Percentiles rank a stretch among this genome's conserved stretches.
These are phyloP conservation scores for Helogale parvula DNA, from an alignment of 2,113 vertebrate genomes.

Conservation along the genomic window DNA sequence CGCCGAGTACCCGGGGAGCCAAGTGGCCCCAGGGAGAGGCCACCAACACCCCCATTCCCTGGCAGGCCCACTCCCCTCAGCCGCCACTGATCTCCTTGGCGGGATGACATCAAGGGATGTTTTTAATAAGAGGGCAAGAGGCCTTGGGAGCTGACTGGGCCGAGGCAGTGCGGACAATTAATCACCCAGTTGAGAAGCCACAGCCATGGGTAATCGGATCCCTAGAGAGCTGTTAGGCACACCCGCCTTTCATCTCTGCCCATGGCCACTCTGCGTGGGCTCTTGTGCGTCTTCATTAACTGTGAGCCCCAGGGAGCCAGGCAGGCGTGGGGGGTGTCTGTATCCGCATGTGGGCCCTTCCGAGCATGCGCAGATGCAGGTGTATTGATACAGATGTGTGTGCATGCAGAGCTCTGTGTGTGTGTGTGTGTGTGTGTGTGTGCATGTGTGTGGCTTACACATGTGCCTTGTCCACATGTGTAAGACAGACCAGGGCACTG, in stretches of 20 bases:
- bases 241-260: conserved; percentile 59
- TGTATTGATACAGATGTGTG: too few relatives aligned
- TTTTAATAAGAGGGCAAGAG: conserved; percentile 63
- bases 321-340: not conserved
- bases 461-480: too few relatives aligned
- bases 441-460: not conserved
- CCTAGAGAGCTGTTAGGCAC: not conserved
- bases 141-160: conserved; percentile 59
- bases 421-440: not conserved
- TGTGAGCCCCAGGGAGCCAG: not conserved
- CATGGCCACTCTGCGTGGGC: conserved; percentile 35
- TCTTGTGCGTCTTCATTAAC: not conserved
- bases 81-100: not conserved
- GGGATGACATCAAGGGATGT: conserved; percentile 47
- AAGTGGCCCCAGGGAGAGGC: not conserved
- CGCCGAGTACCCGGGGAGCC: not conserved
- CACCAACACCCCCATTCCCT: not conserved
- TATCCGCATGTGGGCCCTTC: not conserved
- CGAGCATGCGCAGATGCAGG: not conserved
- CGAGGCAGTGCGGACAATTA: conserved; percentile 50
- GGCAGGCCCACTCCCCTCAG: not conserved
- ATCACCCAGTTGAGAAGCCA: conserved; percentile 23
- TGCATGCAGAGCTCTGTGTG: not conserved
- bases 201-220: conserved; percentile 53
- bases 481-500: not conserved